Evolutionary conservation across 1,140 invertebrate species (phyloP), one percentile per base, ranked within the genome.

Genomic region (Cydia strobilella): DNA sequence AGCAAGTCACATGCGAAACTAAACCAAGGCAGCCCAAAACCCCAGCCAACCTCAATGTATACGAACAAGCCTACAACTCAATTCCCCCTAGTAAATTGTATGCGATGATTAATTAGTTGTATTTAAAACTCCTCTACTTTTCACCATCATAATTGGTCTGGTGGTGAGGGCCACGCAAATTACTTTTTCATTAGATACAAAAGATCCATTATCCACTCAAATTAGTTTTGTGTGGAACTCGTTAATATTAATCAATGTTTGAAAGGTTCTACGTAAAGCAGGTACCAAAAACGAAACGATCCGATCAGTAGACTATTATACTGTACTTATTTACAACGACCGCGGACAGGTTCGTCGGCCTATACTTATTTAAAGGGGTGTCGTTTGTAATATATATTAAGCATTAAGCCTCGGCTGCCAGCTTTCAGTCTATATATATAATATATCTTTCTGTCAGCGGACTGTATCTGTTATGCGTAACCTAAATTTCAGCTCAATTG

Each of bases 111-210:
- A 84, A 83, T 85, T 85, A 84, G 80, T 82, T 76, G 77, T 79
- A n/a, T n/a, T n/a, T n/a, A 79, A 80, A 82, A 79, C 75, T 75
- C 59, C 75, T 74, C 73, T 76, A 81, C 79, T 82, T 84, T 85
- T 79, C 80, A 75, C 79, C 65, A 79, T 82, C 84, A 78, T 86
- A 87, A 86, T 87, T 85, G 81, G 81, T 73, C 48, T 71, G 77
- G 79, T 75, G 63, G 76, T 63, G 75, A 78, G 77, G 80, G 78
- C 79, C 76, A 74, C 72, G 82, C 80, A 86, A 86, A 86, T 85
- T 88, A 88, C 86, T 88, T 88, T 88, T 88, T 85, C 84, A 84
- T 82, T 77, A 80, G 80, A 80, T 86, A 86, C 85, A 86, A 88
- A 86, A 86, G 85, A 81, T 85, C 86, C 85, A 86, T 88, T 86